Percentiles rank a stretch among this genome's conserved stretches.
These are phyloP conservation scores for Cactoblastis cactorum DNA, from an alignment of 2,888 invertebrate species.

Conservation along the genomic window DNA sequence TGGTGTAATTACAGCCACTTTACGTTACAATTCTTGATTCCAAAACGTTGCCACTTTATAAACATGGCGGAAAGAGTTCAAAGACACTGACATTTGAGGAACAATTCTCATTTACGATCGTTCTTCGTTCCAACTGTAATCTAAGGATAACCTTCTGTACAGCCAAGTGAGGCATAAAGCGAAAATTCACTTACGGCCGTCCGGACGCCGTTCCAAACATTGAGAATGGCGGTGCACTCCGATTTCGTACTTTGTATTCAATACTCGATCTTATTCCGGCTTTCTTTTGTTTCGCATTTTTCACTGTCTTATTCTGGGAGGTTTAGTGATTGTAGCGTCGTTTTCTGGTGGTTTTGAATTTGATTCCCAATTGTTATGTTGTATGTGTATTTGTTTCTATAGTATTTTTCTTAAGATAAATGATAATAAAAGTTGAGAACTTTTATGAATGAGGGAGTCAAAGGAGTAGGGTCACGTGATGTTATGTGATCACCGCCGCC, in stretches of 20 bases:
- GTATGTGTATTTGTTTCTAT: too few species aligned
- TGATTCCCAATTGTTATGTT: too few species aligned
- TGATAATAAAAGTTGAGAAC: too few species aligned
- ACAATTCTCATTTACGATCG: constrained; percentile 49
- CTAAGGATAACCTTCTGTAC: constrained; percentile 63
- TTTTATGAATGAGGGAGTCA: too few species aligned
- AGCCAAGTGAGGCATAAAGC: constrained; percentile 67
- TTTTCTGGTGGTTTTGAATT: too few species aligned
- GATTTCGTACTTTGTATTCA: constrained; percentile 28
- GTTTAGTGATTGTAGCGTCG: too few species aligned
- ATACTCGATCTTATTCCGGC: constrained; percentile 14
- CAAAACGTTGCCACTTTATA: not conserved
- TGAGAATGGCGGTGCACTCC: constrained; percentile 35
- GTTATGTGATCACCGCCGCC: too few species aligned
- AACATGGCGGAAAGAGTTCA: not conserved
- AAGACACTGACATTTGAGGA: constrained; percentile 15
- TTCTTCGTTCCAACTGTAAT: constrained; percentile 55
- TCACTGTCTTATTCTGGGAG: too few species aligned
- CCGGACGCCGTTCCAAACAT: constrained; percentile 65
- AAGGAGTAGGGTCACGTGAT: too few species aligned
- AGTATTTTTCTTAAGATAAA: too few species aligned
- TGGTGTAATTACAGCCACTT: too few species aligned
- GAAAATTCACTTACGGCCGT: constrained; percentile 71
- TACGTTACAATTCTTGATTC: not conserved
- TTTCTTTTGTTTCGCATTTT: too few species aligned